Evolutionary conservation across 1,140 invertebrate genomes (phyloP).

Genomic region (Drosophila sucinea): DNA sequence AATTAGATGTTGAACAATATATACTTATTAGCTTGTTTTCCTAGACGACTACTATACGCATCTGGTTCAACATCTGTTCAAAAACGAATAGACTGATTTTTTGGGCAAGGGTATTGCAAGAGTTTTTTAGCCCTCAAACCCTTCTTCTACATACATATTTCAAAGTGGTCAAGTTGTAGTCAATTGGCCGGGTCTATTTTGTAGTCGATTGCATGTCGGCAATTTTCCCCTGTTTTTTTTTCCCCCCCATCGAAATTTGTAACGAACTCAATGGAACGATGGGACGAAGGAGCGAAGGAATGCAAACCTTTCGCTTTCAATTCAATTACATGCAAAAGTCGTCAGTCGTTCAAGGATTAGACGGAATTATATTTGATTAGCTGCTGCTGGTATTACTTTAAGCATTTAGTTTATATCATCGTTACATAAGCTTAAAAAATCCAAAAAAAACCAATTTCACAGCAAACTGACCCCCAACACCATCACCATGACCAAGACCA

Average conservation of each 20-base stretch:
- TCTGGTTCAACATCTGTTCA: too few species aligned
- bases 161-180: slow-evolving; percentile 47
- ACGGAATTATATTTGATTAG: slow-evolving; percentile 21
- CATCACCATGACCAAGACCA: slow-evolving; percentile 12
- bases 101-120: not conserved
- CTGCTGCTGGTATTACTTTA: not conserved
- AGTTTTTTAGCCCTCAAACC: not conserved
- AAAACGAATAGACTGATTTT: not conserved
- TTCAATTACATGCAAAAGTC: slow-evolving; percentile 27
- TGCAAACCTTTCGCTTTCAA: slow-evolving; percentile 28
- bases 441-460: slow-evolving; percentile 8
- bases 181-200: slow-evolving; percentile 23
- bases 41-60: too few species aligned
- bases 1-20: too few species aligned
- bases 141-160: slow-evolving; percentile 1
- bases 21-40: too few species aligned
- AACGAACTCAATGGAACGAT: slow-evolving; percentile 13
- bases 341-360: slow-evolving; percentile 28
- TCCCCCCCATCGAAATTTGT: slow-evolving; percentile 58
- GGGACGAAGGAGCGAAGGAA: not conserved
- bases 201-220: slow-evolving; percentile 42
- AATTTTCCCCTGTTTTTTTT: slow-evolving; percentile 72
- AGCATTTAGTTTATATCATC: slow-evolving; percentile 14
- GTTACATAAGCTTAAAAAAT: slow-evolving; percentile 64
- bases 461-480: slow-evolving; percentile 30